Percentiles rank a stretch among this genome's conserved stretches.
These are phyloP conservation scores for Drosophila heteroneura DNA, from an alignment of 2,888 invertebrate species.

Conservation along the genomic window DNA sequence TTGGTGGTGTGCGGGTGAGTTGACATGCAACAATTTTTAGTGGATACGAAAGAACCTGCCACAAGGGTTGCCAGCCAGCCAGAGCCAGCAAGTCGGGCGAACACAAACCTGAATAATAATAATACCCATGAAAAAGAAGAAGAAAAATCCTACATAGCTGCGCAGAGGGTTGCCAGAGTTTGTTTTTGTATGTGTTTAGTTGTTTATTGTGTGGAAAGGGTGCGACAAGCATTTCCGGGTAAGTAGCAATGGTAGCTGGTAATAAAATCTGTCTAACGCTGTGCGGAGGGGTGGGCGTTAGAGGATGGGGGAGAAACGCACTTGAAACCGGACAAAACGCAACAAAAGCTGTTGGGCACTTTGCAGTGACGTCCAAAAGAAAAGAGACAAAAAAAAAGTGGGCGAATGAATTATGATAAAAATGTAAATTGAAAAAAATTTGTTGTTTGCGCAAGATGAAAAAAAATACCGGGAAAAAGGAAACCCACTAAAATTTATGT, in stretches of 20 bases:
- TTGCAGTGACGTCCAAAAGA: conserved; percentile 23
- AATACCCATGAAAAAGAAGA: conserved; percentile 23
- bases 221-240: conserved; percentile 72
- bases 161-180: conserved; percentile 43
- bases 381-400: conserved; percentile 22
- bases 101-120: conserved; percentile 56
- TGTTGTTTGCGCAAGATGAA: conserved; percentile 39
- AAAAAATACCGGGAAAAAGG: conserved; percentile 5
- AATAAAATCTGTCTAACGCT: conserved; percentile 76
- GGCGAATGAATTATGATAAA: conserved; percentile 65
- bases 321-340: conserved; percentile 52
- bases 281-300: conserved; percentile 19
- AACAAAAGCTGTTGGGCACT: conserved; percentile 43
- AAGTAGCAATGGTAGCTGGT: conserved; percentile 64
- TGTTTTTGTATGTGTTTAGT: conserved; percentile 26
- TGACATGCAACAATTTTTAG: conserved; percentile 75
- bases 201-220: conserved; percentile 56
- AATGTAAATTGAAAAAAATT: conserved; percentile 73
- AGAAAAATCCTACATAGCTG: conserved; percentile 23
- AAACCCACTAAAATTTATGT: conserved; percentile 51
- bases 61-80: conserved; percentile 70
- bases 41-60: conserved; percentile 70
- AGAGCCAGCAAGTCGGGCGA: conserved; percentile 13
- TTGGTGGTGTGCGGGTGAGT: conserved; percentile 43
- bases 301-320: conserved; percentile 8